A percentile compares a stretch with the other conserved stretches of the same genome.
These are phyloP conservation scores for Mastomys coucha DNA, from an alignment of 2,113 vertebrate genomes.

Conservation along the genomic window DNA sequence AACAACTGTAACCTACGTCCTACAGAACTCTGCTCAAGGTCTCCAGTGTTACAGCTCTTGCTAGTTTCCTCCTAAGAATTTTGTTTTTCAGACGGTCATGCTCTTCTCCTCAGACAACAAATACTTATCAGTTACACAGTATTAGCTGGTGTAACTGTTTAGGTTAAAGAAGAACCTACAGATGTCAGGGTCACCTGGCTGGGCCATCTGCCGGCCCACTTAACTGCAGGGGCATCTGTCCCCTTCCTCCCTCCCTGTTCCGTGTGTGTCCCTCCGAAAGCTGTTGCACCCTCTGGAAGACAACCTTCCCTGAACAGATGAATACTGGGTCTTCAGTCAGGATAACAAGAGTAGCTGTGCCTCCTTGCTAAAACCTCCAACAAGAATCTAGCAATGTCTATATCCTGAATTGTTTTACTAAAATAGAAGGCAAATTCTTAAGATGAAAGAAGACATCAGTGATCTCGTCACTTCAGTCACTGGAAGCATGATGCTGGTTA, in stretches of 20 bases:
- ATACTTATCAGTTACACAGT: not conserved
- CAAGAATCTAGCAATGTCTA: not conserved
- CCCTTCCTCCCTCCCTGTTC: not conserved
- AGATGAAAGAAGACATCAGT: conserved; percentile 1
- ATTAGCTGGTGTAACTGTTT: not conserved
- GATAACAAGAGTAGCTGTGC: not conserved
- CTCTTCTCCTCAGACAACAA: conserved; percentile 13
- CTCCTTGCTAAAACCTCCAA: not conserved
- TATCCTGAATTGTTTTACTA: not conserved
- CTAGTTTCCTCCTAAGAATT: conserved; percentile 30
- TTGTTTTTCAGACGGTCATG: not conserved
- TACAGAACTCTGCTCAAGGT: not conserved
- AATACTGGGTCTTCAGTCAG: not conserved
- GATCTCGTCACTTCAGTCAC: not conserved
- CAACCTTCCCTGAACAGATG: not conserved
- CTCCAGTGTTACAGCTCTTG: not conserved
- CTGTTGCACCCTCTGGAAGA: not conserved
- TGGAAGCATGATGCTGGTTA: not conserved
- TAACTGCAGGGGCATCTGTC: no score
- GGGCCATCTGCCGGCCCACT: not conserved
- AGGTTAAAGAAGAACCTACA: not conserved
- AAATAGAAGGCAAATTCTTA: not conserved
- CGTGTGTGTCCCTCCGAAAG: not conserved
- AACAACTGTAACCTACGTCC: not conserved
- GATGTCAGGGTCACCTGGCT: not conserved